These are phyloP conservation scores for Drosophila mettleri DNA, from an alignment of 2,888 invertebrate species.

Conservation along the genomic window DNA sequence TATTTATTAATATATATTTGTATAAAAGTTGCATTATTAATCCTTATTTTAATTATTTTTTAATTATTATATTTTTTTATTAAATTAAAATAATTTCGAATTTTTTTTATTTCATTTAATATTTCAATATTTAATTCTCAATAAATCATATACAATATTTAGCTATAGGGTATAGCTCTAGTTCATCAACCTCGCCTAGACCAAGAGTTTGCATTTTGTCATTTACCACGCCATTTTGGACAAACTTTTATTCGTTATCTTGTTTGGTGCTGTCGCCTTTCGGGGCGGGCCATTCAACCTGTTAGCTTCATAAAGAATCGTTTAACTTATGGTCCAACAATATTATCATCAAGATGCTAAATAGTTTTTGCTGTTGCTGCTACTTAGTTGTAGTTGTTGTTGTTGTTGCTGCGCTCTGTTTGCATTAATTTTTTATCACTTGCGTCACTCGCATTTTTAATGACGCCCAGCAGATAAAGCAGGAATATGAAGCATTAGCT, in stretches of 20 bases:
- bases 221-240: neutral
- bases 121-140: neutral
- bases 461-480: slow-evolving; percentile 46
- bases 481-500: slow-evolving; percentile 1
- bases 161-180: slow-evolving; percentile 2
- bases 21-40: too few species aligned
- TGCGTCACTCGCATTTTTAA: slow-evolving; percentile 78
- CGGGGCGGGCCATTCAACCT: slow-evolving; percentile 40
- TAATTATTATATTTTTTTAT: too few species aligned
- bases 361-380: slow-evolving; percentile 40
- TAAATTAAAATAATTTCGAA: too few species aligned
- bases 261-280: slow-evolving; percentile 36
- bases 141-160: too few species aligned
- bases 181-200: neutral
- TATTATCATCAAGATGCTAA: slow-evolving; percentile 52
- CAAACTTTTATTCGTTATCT: slow-evolving; percentile 7
- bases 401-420: slow-evolving; percentile 43
- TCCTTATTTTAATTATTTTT: too few species aligned
- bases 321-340: slow-evolving; percentile 43
- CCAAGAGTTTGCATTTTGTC: neutral
- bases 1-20: too few species aligned
- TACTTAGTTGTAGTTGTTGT: slow-evolving; percentile 4
- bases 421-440: slow-evolving; percentile 75
- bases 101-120: neutral
- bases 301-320: slow-evolving; percentile 49